phyloP scores from a whole-genome alignment of 2,888 invertebrate genomes.

The Bhutanitis thaidina region DNA sequence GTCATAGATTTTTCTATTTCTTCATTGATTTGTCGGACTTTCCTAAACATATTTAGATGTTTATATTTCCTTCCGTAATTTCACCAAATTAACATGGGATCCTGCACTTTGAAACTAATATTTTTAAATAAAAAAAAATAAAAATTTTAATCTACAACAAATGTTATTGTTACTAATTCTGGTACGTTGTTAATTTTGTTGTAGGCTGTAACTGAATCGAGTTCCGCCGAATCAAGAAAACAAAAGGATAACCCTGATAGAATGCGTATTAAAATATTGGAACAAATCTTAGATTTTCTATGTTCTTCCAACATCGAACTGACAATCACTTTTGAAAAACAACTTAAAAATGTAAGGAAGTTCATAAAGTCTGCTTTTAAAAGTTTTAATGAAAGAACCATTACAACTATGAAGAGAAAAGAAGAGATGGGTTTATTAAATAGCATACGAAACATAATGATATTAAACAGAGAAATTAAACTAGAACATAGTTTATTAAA shows the following conservation, averaged over 20 bases:
- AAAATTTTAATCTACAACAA: no score
- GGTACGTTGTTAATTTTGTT: constrained; percentile 2
- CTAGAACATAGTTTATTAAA: neutral
- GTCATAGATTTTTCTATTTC: no score
- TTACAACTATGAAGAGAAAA: neutral
- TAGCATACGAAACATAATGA: constrained; percentile 2
- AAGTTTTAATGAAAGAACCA: constrained; percentile 2
- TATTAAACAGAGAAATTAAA: neutral
- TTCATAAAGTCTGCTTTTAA: neutral
- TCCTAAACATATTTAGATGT: no score
- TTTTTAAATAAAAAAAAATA: no score
- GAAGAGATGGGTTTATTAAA: neutral
- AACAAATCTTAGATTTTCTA: constrained; percentile 4
- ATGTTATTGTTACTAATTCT: no score
- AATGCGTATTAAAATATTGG: neutral
- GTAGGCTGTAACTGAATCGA: neutral
- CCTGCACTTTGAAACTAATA: no score
- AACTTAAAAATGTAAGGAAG: neutral
- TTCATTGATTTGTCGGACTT: no score
- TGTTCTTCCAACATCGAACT: neutral
- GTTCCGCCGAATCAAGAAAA: neutral
- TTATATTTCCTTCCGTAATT: no score
- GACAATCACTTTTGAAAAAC: neutral
- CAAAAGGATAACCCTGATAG: neutral
- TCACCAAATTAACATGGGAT: no score